A percentile compares a stretch with the other conserved stretches of the same genome.
phyloP scores from a whole-genome alignment of 2,797 vertebrate genomes.

The Dermochelys coriacea region DNA sequence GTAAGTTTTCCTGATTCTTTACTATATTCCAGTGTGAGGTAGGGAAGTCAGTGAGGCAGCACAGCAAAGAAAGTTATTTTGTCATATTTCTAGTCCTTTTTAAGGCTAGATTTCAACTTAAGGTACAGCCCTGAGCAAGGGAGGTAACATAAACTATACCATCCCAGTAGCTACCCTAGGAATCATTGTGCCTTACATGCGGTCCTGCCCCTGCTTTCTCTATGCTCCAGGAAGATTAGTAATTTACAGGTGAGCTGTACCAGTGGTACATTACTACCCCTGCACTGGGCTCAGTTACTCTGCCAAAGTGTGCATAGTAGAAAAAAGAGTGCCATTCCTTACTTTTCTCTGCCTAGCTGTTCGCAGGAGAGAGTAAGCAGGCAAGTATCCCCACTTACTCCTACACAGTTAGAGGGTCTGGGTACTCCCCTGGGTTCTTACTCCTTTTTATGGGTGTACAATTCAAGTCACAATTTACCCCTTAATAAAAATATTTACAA shows the following conservation, averaged over 20 bases:
- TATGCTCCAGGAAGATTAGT: neutral
- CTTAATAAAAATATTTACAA: neutral
- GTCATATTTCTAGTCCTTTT: neutral
- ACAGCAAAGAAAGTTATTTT: neutral
- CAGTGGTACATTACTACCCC: neutral
- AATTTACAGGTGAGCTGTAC: neutral
- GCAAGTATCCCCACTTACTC: neutral
- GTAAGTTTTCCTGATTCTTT: slow-evolving; percentile 82
- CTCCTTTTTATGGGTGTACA: no score
- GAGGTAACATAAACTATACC: no score
- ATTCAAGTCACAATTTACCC: neutral
- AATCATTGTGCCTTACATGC: neutral
- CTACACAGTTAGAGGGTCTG: neutral
- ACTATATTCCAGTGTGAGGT: neutral
- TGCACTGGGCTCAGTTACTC: neutral
- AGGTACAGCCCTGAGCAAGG: neutral
- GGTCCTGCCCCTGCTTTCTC: neutral
- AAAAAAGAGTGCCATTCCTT: no score
- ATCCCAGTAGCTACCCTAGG: neutral
- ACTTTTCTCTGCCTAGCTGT: no score
- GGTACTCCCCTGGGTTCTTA: no score
- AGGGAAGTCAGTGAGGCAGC: neutral
- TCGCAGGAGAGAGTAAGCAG: neutral
- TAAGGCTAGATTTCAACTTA: neutral
- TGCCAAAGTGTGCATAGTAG: neutral